These are phyloP conservation scores for Vireo altiloquus DNA, from an alignment of 2,113 vertebrate genomes.

Conservation along the genomic window DNA sequence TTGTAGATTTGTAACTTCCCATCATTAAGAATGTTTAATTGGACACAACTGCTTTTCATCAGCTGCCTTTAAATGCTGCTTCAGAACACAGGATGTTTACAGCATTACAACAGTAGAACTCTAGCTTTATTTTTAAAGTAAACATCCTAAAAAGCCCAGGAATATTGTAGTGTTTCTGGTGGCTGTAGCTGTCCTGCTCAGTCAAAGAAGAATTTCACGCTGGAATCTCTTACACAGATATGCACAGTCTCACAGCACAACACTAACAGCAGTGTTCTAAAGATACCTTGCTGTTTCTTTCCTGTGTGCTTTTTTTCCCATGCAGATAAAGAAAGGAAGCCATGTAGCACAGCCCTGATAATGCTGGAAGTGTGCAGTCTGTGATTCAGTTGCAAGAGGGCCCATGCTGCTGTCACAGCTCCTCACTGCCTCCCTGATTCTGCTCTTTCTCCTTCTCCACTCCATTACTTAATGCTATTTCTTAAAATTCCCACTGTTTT, in stretches of 20 bases:
- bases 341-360: neutral
- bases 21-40: neutral
- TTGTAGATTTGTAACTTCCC: neutral
- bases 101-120: neutral
- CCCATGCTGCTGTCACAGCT: neutral
- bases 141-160: neutral
- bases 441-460: neutral
- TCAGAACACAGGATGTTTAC: neutral
- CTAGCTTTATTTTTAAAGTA: neutral
- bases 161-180: neutral
- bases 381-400: fast-evolving
- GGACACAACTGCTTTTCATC: neutral
- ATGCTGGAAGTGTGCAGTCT: fast-evolving
- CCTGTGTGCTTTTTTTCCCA: neutral
- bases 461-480: neutral
- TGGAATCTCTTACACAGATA: neutral
- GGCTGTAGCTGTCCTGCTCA: neutral
- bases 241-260: neutral
- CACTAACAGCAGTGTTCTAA: neutral
- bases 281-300: neutral
- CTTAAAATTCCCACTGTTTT: neutral
- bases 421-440: neutral
- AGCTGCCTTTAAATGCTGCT: neutral
- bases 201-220: neutral
- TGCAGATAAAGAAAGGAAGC: neutral